phyloP scores from a whole-genome alignment of 1,140 invertebrate genomes.

The Aethina tumida region DNA sequence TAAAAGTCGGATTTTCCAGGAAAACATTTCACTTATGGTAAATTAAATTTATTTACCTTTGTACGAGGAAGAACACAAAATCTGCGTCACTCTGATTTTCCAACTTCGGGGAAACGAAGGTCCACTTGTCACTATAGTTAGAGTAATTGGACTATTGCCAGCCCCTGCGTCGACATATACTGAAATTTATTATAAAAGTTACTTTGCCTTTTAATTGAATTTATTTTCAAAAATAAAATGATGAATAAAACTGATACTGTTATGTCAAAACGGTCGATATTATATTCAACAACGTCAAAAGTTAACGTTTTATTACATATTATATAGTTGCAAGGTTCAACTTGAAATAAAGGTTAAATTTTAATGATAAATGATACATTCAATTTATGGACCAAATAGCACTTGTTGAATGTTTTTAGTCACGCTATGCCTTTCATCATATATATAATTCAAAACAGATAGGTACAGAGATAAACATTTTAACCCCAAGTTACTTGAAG shows the following conservation, averaged over 20 bases:
- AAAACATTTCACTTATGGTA: neutral
- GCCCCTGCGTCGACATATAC: slow-evolving; percentile 76
- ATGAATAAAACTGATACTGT: slow-evolving; percentile 3
- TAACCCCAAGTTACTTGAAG: no score
- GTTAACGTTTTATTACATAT: neutral
- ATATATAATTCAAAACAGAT: no score
- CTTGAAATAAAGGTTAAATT: neutral
- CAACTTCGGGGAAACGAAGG: slow-evolving; percentile 61
- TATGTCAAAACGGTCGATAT: neutral
- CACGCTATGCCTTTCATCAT: no score
- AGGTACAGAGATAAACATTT: no score
- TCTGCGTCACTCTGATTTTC: slow-evolving; percentile 72
- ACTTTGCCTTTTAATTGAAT: no score
- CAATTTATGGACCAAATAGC: no score
- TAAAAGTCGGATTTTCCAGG: neutral
- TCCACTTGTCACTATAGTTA: slow-evolving; percentile 71
- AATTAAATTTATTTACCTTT: slow-evolving; percentile 42
- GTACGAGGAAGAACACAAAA: slow-evolving; percentile 62
- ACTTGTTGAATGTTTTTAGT: no score
- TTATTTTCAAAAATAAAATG: slow-evolving; percentile 11
- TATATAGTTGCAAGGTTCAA: neutral
- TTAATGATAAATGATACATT: slow-evolving; percentile 1
- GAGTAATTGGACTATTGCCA: slow-evolving; percentile 62
- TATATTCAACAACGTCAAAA: neutral
- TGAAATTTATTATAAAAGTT: no score